Base-by-base conservation (phyloP, 2,797 vertebrate genomes). In the Poecilia picta region DNA sequence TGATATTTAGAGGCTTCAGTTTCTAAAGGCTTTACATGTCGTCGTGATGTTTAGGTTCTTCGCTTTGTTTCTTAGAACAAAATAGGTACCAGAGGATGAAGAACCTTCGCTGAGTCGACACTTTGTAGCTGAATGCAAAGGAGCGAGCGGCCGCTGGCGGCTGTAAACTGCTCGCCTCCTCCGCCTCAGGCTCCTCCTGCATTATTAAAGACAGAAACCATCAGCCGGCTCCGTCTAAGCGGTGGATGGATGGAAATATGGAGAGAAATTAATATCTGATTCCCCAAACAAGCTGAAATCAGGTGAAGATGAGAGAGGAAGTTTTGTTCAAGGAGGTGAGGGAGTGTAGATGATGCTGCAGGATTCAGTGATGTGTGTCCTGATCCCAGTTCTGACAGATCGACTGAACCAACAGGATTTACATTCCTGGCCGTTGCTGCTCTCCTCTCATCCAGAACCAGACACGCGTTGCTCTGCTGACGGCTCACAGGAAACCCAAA, bases 191-290 rank as follows among this genome's bases (percentile, higher is more conserved):
- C 57, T 45, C 49, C 81, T 84, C 28, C 82, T 91, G 81, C 83
- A 90, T 91, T 91, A 89, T 91, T 92, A 68, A 91, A 83, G 45
- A 59, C 62, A 28, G 55, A 72, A 81, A 82, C 76, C 82, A 83
- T 88, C 82, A 82, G 74, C 64, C 12, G 57, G 53, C 75, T 46
- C 31, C 1, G 71, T 72, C 78, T 77, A 81, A 82, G 81, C 5
- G 4, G 15, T 53, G 25, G 49, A 11, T n/a, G 25, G 53, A 55
- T 25, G 51, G 3, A 23, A 11, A n/a, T 3, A 11, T 25, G 53
- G 31, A 46, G 8, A 7, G 20, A 45, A 31, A 47, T n/a, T 39
- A 62, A 39, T 18, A 74, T 16, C 31, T 31, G 31, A 62, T 13
- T 59, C 57, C n/a, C 28, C 11, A 57, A 46, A 59, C 28, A 8